phyloP scores from a whole-genome alignment of 2,888 invertebrate genomes.

The Apotomis betuletana region DNA sequence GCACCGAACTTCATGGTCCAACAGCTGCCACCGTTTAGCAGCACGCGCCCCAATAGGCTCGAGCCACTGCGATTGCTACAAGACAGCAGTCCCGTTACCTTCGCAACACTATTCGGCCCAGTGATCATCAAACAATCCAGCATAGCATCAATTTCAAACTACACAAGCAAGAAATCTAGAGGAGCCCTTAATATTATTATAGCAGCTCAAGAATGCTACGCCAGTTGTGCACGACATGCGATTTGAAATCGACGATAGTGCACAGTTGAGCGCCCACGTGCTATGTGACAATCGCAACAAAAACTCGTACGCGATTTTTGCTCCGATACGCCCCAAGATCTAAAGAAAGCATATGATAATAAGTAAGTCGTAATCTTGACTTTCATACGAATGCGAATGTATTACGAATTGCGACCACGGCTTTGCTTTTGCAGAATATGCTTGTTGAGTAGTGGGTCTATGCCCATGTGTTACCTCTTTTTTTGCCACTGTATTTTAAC shows the following conservation, averaged over 20 bases:
- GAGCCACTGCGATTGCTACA: slow-evolving; percentile 53
- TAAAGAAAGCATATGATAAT: slow-evolving; percentile 10
- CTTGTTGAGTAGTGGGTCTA: neutral
- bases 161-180: slow-evolving; percentile 9
- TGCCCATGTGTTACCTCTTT: no score
- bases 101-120: slow-evolving; percentile 46
- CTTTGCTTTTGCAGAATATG: neutral
- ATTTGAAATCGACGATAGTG: slow-evolving; percentile 49
- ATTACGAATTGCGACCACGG: neutral
- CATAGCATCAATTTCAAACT: slow-evolving; percentile 14
- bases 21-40: slow-evolving; percentile 64
- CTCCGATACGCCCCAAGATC: slow-evolving; percentile 16
- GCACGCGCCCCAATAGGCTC: slow-evolving; percentile 57
- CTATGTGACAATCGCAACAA: slow-evolving; percentile 47
- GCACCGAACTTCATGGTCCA: slow-evolving; percentile 68
- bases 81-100: slow-evolving; percentile 54
- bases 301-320: slow-evolving; percentile 30
- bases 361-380: neutral
- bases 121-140: slow-evolving; percentile 43
- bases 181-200: slow-evolving; percentile 17
- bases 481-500: no score
- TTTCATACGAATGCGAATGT: neutral
- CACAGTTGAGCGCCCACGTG: slow-evolving; percentile 51
- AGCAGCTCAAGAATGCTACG: slow-evolving; percentile 33
- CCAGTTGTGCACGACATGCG: slow-evolving; percentile 47